Conservation (phyloP, 92 coral and sea anemone genomes). For the Hydrozoanthus gracilis region DNA sequence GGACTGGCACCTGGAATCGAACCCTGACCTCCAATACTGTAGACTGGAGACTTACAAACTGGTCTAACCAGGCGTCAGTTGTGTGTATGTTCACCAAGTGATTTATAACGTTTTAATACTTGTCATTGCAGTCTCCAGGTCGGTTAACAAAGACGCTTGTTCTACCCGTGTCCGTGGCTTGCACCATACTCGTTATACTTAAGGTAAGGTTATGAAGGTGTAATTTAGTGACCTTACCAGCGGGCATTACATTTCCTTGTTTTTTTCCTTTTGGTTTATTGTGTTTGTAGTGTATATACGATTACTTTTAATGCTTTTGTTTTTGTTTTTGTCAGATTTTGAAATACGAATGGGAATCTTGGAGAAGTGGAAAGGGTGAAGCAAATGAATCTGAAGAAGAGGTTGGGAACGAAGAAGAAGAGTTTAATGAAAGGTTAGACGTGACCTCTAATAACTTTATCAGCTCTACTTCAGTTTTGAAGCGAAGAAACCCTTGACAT, state of each 20-base stretch:
- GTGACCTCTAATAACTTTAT: too few relatives aligned
- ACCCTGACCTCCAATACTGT: too few relatives aligned
- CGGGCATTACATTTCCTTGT: too few relatives aligned
- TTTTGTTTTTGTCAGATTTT: slow-evolving; percentile 31
- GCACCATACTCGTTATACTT: slow-evolving; percentile 60
- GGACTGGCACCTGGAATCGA: too few relatives aligned
- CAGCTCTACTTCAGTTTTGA: too few relatives aligned
- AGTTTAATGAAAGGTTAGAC: slow-evolving; percentile 3
- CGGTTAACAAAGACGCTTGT: slow-evolving; percentile 86
- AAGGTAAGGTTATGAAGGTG: slow-evolving; percentile 65
- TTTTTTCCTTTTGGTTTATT: too few relatives aligned
- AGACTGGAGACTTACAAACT: too few relatives aligned
- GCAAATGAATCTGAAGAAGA: slow-evolving; percentile 41
- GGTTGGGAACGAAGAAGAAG: slow-evolving; percentile 62
- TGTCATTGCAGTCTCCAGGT: slow-evolving; percentile 62
- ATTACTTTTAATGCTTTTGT: background rate
- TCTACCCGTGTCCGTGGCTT: slow-evolving; percentile 77
- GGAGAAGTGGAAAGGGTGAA: slow-evolving; percentile 41
- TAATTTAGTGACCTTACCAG: background rate
- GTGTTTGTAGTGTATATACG: too few relatives aligned
- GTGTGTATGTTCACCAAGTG: too few relatives aligned
- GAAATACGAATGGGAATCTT: slow-evolving; percentile 45
- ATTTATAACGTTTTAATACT: background rate
- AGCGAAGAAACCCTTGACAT: too few relatives aligned
- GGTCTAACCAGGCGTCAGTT: too few relatives aligned